Base-by-base conservation (phyloP, 2,888 invertebrate genomes). In the Margaritifera margaritifera region DNA sequence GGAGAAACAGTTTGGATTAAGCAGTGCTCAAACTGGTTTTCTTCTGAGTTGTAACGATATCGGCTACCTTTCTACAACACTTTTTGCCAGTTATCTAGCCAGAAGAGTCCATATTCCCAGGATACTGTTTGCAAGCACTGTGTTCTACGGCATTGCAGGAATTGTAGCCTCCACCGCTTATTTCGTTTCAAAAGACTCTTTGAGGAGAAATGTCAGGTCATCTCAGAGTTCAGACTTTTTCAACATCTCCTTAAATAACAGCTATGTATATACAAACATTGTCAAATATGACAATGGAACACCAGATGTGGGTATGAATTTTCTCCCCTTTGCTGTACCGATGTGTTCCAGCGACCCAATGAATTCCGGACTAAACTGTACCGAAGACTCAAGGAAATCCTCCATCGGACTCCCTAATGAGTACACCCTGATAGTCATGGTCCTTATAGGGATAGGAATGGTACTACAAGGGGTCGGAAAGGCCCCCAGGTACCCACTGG, bases 41-140 rank as follows among this genome's bases (percentile, higher is more conserved):
- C 64, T 86, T 6, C 69, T 84, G 50, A 82, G 82, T 54, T 81
- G 83, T 62, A 85, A 86, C 66, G 84, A 86, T 66, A 80, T 85
- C 31, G 85, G 86, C 2, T 84, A 74, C 68, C 71, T 84, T 24
- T n/a, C 74, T 24, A 75, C 77, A 3, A 80, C 79, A 1, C 55
- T 82, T 42, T 69, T 81, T 51, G 73, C 78, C n/a, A 79, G 79
- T 63, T 75, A 77, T 55, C 63, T 75, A 59, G 77, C 79, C 1
- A 69, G 81, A 58, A 75, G 62, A 31, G 71, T 72, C 1, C 79
- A 80, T 63, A 80, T 80, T 42, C 80, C 80, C 1, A 66, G 78
- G 22, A 65, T 64, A 6, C 63, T 80, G 18, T 75, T 71, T 59
- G 11, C 71, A 18, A 64, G 68, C 11, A 77, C 78, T 0, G 62